Base-by-base conservation (phyloP, 1,140 invertebrate genomes). In the Ceratina calcarata region DNA sequence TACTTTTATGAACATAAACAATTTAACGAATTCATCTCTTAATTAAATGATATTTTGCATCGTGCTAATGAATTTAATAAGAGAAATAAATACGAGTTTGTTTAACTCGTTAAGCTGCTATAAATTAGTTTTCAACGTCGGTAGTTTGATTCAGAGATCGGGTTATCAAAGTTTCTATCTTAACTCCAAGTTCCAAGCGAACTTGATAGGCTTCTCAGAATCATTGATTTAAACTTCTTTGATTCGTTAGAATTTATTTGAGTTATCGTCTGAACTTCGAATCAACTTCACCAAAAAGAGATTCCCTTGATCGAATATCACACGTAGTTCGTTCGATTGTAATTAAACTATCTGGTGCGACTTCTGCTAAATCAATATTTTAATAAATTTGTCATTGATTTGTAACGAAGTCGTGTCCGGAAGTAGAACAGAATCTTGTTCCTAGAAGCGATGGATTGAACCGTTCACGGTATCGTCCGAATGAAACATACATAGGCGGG, bases 191-290 rank as follows among this genome's bases (percentile, higher is more conserved):
- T 61, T 61, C 15, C 6, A 22, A 0, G 6, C 20, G 64, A 49
- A 66, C 13, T 66, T 1, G 58, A 7, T 20, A 22, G 13, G 22
- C 16, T 66, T 66, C 32, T 22, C 13, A 3, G 64, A 68, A 53
- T 18, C 20, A 16, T 53, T 16, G 22, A 12, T 16, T 68, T 68
- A 68, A 18, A 27, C 66, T 45, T 24, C 10, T 68, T 49, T 18
- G 32, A 45, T 45, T 8, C 49, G 20, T 45, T 67, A 12, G 6
- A 24, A 68, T 68, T 68, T 68, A 68, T 53, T 68, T 68, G 15
- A 68, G 49, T 27, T 53, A n/a, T 3, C 16, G 15, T 64, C 24
- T 7, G 32, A 16, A 16, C 24, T 51, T 49, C 12, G 49, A 53
- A 24, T 68, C 20, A 18, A 53, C 37, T 45, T 45, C 37, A 6